Evolutionary conservation across 2,113 vertebrate species (phyloP), one percentile per base, ranked within the genome.

Genomic region (Emydura subglobosa): DNA sequence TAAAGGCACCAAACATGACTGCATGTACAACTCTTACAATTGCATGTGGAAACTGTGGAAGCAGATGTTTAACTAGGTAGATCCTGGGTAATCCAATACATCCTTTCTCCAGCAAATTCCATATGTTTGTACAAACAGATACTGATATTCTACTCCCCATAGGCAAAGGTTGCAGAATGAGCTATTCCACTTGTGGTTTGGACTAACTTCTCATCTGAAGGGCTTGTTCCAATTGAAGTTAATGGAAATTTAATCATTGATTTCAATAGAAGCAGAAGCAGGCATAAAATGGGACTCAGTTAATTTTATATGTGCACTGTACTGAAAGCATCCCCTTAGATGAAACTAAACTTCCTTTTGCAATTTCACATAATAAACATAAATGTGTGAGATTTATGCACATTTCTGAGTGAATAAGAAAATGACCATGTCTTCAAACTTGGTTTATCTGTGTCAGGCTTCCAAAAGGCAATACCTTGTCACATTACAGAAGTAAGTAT

Each of bases 61-160:
- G n/a, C 2, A 53, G 53, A 86, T 7, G 9, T 0, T n/a, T 68
- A 68, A 10, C 14, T 68, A n/a, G 31, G 19, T 34, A 17, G 29
- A 0, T 61, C 47, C 22, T 76, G 25, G 11, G 10, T 9, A n/a
- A 1, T 54, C 2, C 2, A 25, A 90, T 39, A 27, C 17, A 19
- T 87, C 31, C n/a, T 91, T 5, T 10, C 24, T 42, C 14, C 51
- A n/a, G 51, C 51, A 7, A 3, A 83, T 90, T 16, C 51, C 51
- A 44, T 80, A 78, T 24, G 29, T 54, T 51, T 39, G 76, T 47
- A 81, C 27, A 72, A 82, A 34, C 4, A 86, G 34, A 29, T 29
- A 79, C 24, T 78, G 82, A 11, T 34, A 88, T 91, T 93, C 57
- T 55, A 13, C 5, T 87, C 7, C 34, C 86, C 17, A 8, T 24